These are phyloP conservation scores for Neoarius graeffei DNA, from an alignment of 2,113 vertebrate genomes.

Conservation along the genomic window DNA sequence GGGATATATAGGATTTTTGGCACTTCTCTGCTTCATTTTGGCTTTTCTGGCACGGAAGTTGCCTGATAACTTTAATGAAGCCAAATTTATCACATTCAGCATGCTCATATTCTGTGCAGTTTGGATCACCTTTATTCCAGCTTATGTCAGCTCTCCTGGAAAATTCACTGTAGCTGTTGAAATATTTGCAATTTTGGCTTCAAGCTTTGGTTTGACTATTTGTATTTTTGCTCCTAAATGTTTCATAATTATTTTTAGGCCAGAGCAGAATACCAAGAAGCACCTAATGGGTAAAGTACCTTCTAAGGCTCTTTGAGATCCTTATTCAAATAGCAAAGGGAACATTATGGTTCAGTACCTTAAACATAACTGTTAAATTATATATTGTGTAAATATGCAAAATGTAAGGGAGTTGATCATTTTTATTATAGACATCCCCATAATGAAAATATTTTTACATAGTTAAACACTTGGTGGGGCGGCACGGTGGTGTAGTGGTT, in stretches of 20 bases:
- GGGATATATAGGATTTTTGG: slow-evolving; percentile 66
- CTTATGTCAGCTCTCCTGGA: slow-evolving; percentile 71
- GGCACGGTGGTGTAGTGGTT: too few relatives aligned
- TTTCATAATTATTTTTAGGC: slow-evolving; percentile 70
- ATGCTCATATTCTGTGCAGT: slow-evolving; percentile 72
- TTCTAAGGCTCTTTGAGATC: neutral
- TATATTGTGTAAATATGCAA: neutral
- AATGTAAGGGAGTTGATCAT: neutral
- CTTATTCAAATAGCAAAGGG: neutral
- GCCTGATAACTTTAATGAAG: slow-evolving; percentile 76
- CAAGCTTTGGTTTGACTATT: slow-evolving; percentile 69
- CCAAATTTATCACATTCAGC: slow-evolving; percentile 76
- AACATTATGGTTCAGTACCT: neutral
- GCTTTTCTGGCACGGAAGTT: slow-evolving; percentile 66
- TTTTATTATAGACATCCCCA: neutral
- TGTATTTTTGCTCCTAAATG: slow-evolving; percentile 72
- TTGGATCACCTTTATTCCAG: slow-evolving; percentile 69
- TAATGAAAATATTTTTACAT: neutral
- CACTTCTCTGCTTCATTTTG: slow-evolving; percentile 62
- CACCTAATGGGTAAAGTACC: slow-evolving; percentile 65
- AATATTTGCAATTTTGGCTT: slow-evolving; percentile 71
- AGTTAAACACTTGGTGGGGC: neutral
- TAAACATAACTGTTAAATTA: neutral
- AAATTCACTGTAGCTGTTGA: slow-evolving; percentile 71
- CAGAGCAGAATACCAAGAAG: slow-evolving; percentile 71